Percentiles rank a stretch among this genome's conserved stretches.
Evolutionary conservation across 35 echinoderm and acorn worm species (phyloP).

Genomic region (Patiria miniata): DNA sequence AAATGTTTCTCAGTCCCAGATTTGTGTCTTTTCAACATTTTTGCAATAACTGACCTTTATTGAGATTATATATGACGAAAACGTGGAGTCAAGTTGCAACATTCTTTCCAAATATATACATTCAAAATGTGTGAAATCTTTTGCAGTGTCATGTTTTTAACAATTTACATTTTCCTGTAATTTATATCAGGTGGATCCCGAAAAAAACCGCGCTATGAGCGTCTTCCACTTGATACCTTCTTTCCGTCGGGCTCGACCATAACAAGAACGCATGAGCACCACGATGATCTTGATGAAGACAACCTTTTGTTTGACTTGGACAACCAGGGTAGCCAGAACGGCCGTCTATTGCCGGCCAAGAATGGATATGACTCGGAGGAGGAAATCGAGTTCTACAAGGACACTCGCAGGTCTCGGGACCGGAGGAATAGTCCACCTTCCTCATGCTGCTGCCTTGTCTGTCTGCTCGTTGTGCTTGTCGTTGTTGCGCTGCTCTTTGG

Average conservation of each 20-base stretch:
- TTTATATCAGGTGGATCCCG: slow-evolving; percentile 1
- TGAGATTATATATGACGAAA: too few relatives aligned
- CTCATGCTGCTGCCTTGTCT: not conserved
- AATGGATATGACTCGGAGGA: slow-evolving; percentile 10
- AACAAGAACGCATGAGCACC: not conserved
- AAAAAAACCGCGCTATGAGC: not conserved
- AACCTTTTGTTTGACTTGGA: not conserved
- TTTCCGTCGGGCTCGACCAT: not conserved
- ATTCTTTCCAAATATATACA: too few relatives aligned
- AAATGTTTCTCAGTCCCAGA: too few relatives aligned
- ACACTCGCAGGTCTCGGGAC: not conserved
- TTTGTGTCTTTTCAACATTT: too few relatives aligned
- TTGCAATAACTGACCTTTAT: too few relatives aligned
- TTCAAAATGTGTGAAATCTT: too few relatives aligned
- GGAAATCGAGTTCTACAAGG: slow-evolving; percentile 14
- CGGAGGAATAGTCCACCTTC: not conserved
- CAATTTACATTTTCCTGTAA: too few relatives aligned
- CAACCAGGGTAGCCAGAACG: not conserved
- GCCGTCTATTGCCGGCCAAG: not conserved
- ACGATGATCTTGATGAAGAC: not conserved
- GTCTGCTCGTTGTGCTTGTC: not conserved
- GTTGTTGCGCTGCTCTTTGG: not conserved
- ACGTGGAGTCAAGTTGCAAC: too few relatives aligned
- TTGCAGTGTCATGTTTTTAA: too few relatives aligned
- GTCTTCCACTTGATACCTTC: not conserved